phyloP scores from a whole-genome alignment of 1,140 invertebrate genomes.

The Lordiphosa collinella region DNA sequence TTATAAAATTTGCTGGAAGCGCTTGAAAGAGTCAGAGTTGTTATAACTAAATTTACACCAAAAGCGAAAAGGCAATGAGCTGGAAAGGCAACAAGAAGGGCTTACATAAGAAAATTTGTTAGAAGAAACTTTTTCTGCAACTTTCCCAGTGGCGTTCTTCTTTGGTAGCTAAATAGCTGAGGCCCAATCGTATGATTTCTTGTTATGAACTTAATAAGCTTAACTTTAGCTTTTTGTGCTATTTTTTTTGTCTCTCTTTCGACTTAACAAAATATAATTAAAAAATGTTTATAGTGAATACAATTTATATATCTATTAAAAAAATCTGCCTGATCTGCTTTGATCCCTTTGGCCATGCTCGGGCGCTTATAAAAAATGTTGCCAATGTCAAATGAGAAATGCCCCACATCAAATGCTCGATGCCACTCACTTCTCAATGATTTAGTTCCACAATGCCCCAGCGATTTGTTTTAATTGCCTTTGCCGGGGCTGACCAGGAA shows the following conservation, averaged over 20 bases:
- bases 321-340: slow-evolving; percentile 1
- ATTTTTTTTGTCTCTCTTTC: slow-evolving; percentile 5
- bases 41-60: no score
- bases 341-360: slow-evolving; percentile 58
- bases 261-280: slow-evolving; percentile 37
- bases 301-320: slow-evolving; percentile 23
- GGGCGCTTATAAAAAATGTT: slow-evolving; percentile 27
- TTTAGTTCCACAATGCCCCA: slow-evolving; percentile 42
- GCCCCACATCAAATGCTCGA: slow-evolving; percentile 32
- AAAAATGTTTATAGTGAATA: slow-evolving; percentile 38
- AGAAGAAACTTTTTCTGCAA: no score
- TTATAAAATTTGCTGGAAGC: no score
- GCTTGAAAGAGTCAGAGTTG: no score
- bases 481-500: slow-evolving; percentile 26
- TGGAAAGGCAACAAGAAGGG: no score
- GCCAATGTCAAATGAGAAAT: slow-evolving; percentile 32
- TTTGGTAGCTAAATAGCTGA: no score
- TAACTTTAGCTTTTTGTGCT: slow-evolving; percentile 27
- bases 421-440: slow-evolving; percentile 41
- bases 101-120: no score
- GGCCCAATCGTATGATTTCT: no score
- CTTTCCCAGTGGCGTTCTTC: no score
- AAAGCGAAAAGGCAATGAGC: no score
- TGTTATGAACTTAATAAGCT: slow-evolving; percentile 34
- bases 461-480: slow-evolving; percentile 68